phyloP scores from a whole-genome alignment of 2,113 vertebrate species.

The Campylomormyrus numenius region DNA sequence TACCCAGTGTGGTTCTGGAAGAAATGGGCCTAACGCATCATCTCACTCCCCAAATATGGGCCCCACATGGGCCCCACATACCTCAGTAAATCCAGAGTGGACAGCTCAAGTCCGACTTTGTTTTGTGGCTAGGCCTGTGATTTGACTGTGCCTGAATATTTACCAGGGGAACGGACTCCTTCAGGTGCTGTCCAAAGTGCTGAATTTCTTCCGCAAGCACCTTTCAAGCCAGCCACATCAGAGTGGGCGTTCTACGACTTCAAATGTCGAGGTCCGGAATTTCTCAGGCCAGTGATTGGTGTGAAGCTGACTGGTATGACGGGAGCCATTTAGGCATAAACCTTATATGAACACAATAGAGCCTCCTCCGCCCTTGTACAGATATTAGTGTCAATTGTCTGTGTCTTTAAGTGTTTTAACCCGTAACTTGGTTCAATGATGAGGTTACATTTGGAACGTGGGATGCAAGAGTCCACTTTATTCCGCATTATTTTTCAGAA shows the following conservation, averaged over 20 bases:
- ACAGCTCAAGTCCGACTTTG: not conserved
- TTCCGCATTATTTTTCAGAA: not conserved
- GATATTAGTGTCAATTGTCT: constrained; percentile 17
- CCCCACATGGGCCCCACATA: not conserved
- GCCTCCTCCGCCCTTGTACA: not conserved
- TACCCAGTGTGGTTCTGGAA: not conserved
- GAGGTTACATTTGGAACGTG: not conserved
- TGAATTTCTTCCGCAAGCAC: constrained; percentile 66
- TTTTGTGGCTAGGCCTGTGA: not conserved
- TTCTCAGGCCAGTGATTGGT: not conserved
- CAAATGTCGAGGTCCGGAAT: not conserved
- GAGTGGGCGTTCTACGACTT: not conserved
- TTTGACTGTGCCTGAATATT: not conserved
- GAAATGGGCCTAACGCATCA: not conserved
- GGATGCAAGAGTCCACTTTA: not conserved
- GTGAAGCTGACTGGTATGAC: not conserved
- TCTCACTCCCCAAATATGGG: not conserved
- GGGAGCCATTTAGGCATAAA: not conserved
- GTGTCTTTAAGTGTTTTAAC: not conserved
- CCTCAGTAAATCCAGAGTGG: not conserved
- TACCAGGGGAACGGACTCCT: constrained; percentile 33
- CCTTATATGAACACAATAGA: not conserved
- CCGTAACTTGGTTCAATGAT: not conserved
- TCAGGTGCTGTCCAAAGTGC: constrained; percentile 76
- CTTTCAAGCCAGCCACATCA: constrained; percentile 56